Conservation (phyloP, 2,888 invertebrate genomes). For the Eueremaeus valkanovi region DNA sequence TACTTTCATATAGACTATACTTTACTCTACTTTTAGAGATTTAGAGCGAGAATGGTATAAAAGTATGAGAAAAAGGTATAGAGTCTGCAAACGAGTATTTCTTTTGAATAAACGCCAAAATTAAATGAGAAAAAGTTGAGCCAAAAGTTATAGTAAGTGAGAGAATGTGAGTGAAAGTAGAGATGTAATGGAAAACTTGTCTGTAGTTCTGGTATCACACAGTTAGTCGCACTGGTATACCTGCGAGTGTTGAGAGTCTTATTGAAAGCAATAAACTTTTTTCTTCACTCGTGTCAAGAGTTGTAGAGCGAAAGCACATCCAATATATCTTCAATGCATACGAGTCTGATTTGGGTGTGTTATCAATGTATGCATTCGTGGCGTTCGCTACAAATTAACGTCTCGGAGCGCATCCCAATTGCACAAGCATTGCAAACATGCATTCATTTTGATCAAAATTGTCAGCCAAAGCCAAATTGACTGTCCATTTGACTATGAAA, state of each 20-base stretch:
- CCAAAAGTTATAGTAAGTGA: background rate
- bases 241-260: constrained; percentile 1
- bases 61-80: background rate
- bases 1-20: no score
- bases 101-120: background rate
- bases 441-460: constrained; percentile 31
- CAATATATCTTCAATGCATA: constrained; percentile 17
- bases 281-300: constrained; percentile 28
- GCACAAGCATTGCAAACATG: background rate
- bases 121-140: constrained; percentile 13
- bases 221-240: constrained; percentile 19
- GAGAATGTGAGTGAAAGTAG: background rate
- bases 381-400: background rate
- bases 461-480: constrained; percentile 19
- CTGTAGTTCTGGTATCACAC: background rate
- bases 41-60: background rate
- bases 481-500: constrained; percentile 21
- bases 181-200: constrained; percentile 22
- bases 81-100: background rate
- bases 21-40: background rate
- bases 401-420: background rate
- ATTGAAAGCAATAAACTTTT: constrained; percentile 33
- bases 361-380: background rate
- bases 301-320: background rate
- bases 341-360: constrained; percentile 25